Evolutionary conservation across 2,797 vertebrate genomes (phyloP).

Genomic region (Cyclopterus lumpus): DNA sequence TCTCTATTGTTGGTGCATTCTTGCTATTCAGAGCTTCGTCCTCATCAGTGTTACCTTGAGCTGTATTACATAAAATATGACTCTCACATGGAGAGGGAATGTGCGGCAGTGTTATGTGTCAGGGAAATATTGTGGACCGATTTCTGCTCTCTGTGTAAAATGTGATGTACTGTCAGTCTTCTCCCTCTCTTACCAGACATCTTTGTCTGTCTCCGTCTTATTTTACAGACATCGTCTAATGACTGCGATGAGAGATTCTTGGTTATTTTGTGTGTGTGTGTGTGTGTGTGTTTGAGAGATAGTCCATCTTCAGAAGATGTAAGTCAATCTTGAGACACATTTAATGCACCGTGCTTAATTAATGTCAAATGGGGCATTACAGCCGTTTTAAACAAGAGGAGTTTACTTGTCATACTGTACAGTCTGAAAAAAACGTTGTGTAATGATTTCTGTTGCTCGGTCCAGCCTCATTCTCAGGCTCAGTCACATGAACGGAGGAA

Average conservation of each 20-base stretch:
- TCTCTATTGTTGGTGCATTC: not conserved
- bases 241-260: not conserved
- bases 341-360: not conserved
- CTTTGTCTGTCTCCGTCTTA: not conserved
- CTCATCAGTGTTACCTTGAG: slow-evolving; percentile 50
- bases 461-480: not conserved
- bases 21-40: slow-evolving; percentile 17
- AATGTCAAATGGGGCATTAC: slow-evolving; percentile 12
- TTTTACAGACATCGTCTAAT: slow-evolving; percentile 2
- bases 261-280: not conserved
- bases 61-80: slow-evolving; percentile 70
- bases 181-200: not conserved
- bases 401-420: not conserved
- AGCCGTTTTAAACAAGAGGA: not conserved
- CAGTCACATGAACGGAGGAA: not conserved
- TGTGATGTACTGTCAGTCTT: slow-evolving; percentile 24
- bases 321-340: slow-evolving; percentile 1
- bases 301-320: not conserved
- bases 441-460: not conserved
- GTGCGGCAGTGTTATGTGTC: slow-evolving; percentile 46
- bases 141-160: slow-evolving; percentile 43
- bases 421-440: not conserved
- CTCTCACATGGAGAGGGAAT: slow-evolving; percentile 63
- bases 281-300: not conserved
- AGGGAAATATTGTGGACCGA: slow-evolving; percentile 42